Base-by-base conservation (phyloP, 1,140 invertebrate genomes). In the Euwallacea fornicatus region DNA sequence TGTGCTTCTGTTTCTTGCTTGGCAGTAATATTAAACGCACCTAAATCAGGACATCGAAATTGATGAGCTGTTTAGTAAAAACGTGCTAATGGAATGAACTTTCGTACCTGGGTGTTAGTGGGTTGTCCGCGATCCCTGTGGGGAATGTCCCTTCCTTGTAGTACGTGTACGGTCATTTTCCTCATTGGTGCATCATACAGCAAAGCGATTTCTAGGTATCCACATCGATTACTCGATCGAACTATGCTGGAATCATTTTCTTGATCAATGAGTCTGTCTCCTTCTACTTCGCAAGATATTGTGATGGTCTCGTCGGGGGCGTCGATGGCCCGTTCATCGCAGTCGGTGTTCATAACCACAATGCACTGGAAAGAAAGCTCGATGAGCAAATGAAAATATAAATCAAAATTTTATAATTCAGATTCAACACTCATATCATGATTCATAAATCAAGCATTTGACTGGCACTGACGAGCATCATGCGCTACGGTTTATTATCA, bases 1-100 rank as follows among this genome's bases (percentile, higher is more conserved):
- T 97, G 80, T 93, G 92, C 76, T 95, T 93, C 79, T 96, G 94
- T 81, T 96, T 96, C 77, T 96, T 96, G 74, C 91, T 90, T 0
- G 95, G 96, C 63, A 97, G 82, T 73, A 97, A 83, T 42, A 97
- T 87, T 67, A 97, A 83, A 46, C 94, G 87, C 33, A 97, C 92
- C 88, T 93, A 81, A 54, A 68, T 11, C 10, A 60, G 87, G 15
- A 56, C 2, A 13, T 56, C 55, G 13, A 56, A 56, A 9, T 56
- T 56, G 21, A 2, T 33, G 55, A 56, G 47, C 6, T 92, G 79
- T 4, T 33, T 33, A 33, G 21, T 33, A 33, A 33, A 33, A 33
- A 4, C 21, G 4, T 33, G 21, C 21, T 33, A 33, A 2, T 33
- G 4, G 4, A 33, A 33, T 33, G 43, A 53, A 76, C 13, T 56